phyloP scores from a whole-genome alignment of 2,888 invertebrate genomes.

The Ischnura elegans region DNA sequence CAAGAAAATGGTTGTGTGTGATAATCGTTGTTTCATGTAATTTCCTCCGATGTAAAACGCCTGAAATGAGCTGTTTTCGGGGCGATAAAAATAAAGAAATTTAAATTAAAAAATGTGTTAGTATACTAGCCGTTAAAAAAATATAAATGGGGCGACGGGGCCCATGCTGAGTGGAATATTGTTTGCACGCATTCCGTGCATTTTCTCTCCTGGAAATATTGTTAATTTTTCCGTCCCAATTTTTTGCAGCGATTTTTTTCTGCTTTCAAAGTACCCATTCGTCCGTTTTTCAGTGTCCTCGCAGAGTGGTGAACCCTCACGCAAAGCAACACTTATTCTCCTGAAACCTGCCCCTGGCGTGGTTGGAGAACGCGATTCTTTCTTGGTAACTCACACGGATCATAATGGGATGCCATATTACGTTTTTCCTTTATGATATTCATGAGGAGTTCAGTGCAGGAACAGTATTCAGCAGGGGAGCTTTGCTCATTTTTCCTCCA shows the following conservation, averaged over 20 bases:
- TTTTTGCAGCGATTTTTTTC: background rate
- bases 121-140: too few species aligned
- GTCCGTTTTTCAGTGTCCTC: background rate
- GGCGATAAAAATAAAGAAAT: too few species aligned
- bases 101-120: too few species aligned
- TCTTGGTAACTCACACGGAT: background rate
- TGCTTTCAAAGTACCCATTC: background rate
- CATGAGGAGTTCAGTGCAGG: background rate
- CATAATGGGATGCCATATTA: background rate
- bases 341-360: background rate
- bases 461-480: too few species aligned
- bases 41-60: too few species aligned
- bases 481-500: too few species aligned
- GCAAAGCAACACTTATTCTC: background rate
- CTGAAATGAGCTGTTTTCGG: too few species aligned
- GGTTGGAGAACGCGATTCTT: background rate
- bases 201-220: background rate
- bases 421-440: background rate
- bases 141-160: too few species aligned
- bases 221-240: background rate
- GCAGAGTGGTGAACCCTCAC: background rate
- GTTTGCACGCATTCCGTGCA: background rate
- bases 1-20: too few species aligned
- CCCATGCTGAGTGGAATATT: background rate
- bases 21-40: too few species aligned